phyloP scores from a whole-genome alignment of 2,797 vertebrate genomes.

The Coendou prehensilis region DNA sequence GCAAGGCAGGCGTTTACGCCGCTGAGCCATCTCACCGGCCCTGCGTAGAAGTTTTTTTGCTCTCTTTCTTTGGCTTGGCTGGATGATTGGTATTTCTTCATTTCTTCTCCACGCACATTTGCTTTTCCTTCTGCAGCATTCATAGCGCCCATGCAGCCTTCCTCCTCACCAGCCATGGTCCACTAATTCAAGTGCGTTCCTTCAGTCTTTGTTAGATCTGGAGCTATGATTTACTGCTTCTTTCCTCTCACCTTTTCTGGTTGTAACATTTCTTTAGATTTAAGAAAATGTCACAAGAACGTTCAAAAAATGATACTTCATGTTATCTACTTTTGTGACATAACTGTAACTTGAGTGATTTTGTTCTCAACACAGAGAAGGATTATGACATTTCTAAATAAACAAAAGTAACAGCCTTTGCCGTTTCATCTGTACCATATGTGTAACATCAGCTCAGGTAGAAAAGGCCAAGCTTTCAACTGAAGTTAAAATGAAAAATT shows the following conservation, averaged over 20 bases:
- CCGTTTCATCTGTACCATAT: background rate
- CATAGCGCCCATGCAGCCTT: background rate
- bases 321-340: conserved; percentile 63
- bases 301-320: conserved; percentile 54
- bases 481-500: conserved; percentile 69
- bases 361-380: conserved; percentile 55
- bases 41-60: background rate
- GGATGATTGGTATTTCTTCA: background rate
- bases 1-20: too few relatives aligned
- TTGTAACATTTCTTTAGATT: conserved; percentile 63
- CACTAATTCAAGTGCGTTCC: background rate
- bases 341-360: conserved; percentile 68
- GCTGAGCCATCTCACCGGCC: too few relatives aligned
- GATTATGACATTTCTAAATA: conserved; percentile 75
- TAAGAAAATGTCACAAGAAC: conserved; percentile 69
- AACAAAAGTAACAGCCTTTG: conserved; percentile 57
- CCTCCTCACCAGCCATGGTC: background rate
- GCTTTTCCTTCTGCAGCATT: background rate
- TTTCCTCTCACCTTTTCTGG: background rate
- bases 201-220: background rate
- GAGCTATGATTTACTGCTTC: background rate
- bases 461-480: conserved; percentile 58
- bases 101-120: background rate
- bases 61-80: conserved; percentile 24
- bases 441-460: conserved; percentile 25